Evolutionary conservation across 1,140 invertebrate genomes (phyloP).

Genomic region (Drosophila pandora): DNA sequence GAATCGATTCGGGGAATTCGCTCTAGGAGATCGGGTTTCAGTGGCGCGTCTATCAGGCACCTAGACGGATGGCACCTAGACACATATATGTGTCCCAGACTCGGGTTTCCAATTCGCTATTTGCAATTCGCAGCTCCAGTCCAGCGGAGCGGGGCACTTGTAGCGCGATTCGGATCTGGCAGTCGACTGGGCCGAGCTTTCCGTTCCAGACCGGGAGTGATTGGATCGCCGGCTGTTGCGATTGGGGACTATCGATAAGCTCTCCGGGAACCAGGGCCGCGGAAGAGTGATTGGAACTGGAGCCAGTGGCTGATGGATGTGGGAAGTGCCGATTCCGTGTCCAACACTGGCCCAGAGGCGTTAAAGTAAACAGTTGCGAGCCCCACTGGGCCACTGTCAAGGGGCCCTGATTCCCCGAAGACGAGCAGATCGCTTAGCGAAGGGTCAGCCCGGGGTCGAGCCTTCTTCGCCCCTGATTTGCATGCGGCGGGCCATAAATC

Average conservation of each 20-base stretch:
- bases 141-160: not conserved
- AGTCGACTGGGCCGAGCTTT: not conserved
- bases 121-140: too few species aligned
- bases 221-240: too few species aligned
- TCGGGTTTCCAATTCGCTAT: not conserved
- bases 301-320: not conserved
- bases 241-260: not conserved
- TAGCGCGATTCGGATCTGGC: not conserved
- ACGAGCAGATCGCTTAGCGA: not conserved
- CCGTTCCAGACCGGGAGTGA: too few species aligned
- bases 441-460: not conserved
- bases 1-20: conserved; percentile 17
- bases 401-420: conserved; percentile 1
- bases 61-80: conserved; percentile 1
- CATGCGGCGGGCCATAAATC: conserved; percentile 5
- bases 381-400: not conserved
- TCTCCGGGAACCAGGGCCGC: not conserved
- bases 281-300: not conserved
- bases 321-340: too few species aligned
- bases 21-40: conserved; percentile 11
- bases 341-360: too few species aligned
- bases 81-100: not conserved
- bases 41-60: conserved; percentile 25
- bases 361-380: not conserved
- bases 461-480: conserved; percentile 7